Evolutionary conservation across 2,797 vertebrate genomes (phyloP), one percentile per base, ranked within the genome.

Genomic region (Lateolabrax maculatus): DNA sequence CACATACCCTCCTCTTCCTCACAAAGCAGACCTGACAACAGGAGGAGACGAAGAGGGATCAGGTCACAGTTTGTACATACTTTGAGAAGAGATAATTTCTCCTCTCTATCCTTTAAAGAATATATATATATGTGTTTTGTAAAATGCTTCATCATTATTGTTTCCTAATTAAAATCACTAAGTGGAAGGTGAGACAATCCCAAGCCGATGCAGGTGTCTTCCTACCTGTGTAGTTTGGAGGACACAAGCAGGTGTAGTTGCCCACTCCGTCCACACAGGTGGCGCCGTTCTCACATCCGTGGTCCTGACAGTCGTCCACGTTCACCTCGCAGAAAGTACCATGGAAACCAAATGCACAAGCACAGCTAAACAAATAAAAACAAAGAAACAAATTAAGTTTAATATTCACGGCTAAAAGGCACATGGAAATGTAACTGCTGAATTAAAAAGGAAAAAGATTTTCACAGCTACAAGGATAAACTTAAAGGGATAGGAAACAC

Each of bases 211-310:
- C 13, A 0, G 1, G 3, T 0, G 43, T 5, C n/a, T n/a, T n/a
- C 21, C 0, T 94, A 99, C 98, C 98, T 81, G 91, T 94, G 88
- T 96, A 97, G 67, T 70, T 90, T 3, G 93, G 89, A 6, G 95
- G 89, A 71, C 98, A 99, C 75, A 95, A 75, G 88, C 98, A 99
- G 15, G 96, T 97, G 93, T 98, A 98, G 93, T 95, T 97, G 80
- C 95, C 94, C 9, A 96, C 84, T 19, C 96, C 90, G 0, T 97
- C 96, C 25, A 97, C 37, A 16, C 98, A 99, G 81, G 95, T 95
- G 75, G 96, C 97, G 9, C 96, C 96, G 0, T 97, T 98, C 91
- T 96, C 91, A 21, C 98, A 99, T 34, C 93, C 90, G 0, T 97
- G 95, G 73, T 95, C 96, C 90, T 95, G 92, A 70, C 98, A 99